Evolutionary conservation across 2,113 vertebrate genomes (phyloP), one percentile per base, ranked within the genome.

Genomic region (Chaetops frenatus): DNA sequence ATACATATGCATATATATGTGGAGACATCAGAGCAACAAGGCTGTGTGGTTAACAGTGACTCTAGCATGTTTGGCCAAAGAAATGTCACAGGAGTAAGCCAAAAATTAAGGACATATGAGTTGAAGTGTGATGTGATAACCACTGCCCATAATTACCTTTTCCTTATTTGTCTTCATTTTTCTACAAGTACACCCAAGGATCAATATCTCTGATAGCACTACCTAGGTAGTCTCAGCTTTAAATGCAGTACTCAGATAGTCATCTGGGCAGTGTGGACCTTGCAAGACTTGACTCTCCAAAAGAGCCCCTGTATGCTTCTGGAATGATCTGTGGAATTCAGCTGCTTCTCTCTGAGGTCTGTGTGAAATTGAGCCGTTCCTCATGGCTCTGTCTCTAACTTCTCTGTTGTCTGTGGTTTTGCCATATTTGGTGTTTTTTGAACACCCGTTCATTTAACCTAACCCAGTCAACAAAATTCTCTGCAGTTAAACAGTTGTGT

Each of bases 401-500:
- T 71, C 44, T 64, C 77, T 45, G 4, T 54, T 20, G 24, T 5
- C 24, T 79, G 22, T 56, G 69, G 9, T 86, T 88, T 54, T 86
- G 15, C 42, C 15, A 3, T 40, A 35, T 18, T 60, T 50, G 9
- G 1, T 79, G 22, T 2, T 57, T 85, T 61, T 22, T 82, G 70
- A 70, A 10, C 12, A 65, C 2, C 21, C 58, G 10, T 25, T 89
- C 47, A 57, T 16, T 60, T 71, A 74, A 15, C 33, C 64, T 38
- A 50, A 86, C 5, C 6, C 11, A 44, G 36, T 5, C 38, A 50
- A 50, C 16, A 56, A 62, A 15, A 27, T 71, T 66, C 23, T 70
- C 44, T 58, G 25, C 31, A 78, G 35, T 33, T 62, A 6, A 66
- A 44, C 4, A 44, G 17, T 65, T 2, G 0, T 2, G 2, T 57